A percentile compares a stretch with the other conserved stretches of the same genome.
These are phyloP conservation scores for Bubo scandiacus DNA, from an alignment of 2,113 vertebrate genomes.

Conservation along the genomic window DNA sequence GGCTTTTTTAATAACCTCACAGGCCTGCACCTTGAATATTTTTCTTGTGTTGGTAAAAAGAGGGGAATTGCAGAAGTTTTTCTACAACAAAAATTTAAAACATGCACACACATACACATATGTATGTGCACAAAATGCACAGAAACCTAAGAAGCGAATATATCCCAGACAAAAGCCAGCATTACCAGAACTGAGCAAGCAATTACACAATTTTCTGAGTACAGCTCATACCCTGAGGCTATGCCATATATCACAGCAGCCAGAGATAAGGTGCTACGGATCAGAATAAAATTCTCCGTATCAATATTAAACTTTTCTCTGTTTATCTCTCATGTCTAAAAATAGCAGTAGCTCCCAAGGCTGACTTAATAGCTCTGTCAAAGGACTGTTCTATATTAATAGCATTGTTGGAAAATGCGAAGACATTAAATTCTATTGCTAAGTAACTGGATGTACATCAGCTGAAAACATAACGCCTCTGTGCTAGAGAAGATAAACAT, in stretches of 20 bases:
- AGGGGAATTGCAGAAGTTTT: not conserved
- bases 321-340: conserved; percentile 16
- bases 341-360: conserved; percentile 29
- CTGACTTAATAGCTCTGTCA: conserved; percentile 48
- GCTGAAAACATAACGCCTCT: not conserved
- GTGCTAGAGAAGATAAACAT: not conserved
- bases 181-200: not conserved
- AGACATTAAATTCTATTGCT: conserved; percentile 34
- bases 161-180: not conserved
- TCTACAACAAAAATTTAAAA: not conserved
- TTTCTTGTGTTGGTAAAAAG: not conserved
- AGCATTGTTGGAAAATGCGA: not conserved
- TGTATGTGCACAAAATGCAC: not conserved
- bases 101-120: not conserved
- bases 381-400: not conserved
- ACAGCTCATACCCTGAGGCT: not conserved
- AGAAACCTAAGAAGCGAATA: not conserved
- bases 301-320: conserved; percentile 29
- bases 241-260: not conserved
- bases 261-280: not conserved
- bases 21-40: not conserved
- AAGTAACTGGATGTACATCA: conserved; percentile 41
- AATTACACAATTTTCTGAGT: not conserved
- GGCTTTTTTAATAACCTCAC: not conserved
- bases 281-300: conserved; percentile 18